Conservation (phyloP, 2,797 vertebrate species). For the Vultur gryphus region DNA sequence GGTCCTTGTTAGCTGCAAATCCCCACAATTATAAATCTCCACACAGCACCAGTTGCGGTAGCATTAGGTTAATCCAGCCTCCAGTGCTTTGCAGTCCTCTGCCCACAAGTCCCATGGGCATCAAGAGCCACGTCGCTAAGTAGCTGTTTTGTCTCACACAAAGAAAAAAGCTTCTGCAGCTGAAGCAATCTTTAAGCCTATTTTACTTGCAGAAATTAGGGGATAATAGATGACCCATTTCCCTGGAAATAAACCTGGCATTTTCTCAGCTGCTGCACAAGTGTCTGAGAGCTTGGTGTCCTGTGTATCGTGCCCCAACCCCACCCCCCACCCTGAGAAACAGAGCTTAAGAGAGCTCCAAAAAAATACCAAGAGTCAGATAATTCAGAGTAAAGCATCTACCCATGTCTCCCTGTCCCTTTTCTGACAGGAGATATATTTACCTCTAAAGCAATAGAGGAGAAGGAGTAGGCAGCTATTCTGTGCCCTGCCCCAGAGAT, state of each 20-base stretch:
- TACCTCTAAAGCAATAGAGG: not conserved
- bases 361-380: not conserved
- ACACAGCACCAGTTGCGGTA: not conserved
- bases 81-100: not conserved
- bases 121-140: not conserved
- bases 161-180: not conserved
- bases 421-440: not conserved
- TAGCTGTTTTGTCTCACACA: conserved; percentile 11
- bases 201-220: conserved; percentile 11
- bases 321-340: not conserved
- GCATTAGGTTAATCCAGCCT: not conserved
- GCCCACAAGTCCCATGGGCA: not conserved
- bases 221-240: not conserved
- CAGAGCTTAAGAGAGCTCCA: not conserved
- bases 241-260: conserved; percentile 6
- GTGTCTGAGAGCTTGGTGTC: not conserved
- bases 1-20: not conserved
- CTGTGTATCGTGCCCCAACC: not conserved
- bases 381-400: not conserved
- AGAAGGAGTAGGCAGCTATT: not conserved
- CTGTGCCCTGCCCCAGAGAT: not conserved
- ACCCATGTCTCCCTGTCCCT: not conserved
- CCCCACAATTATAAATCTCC: not conserved
- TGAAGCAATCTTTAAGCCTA: conserved; percentile 9
- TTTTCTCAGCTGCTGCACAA: conserved; percentile 12